Conservation (phyloP, 1,140 invertebrate genomes). For the Zaprionus taronus region DNA sequence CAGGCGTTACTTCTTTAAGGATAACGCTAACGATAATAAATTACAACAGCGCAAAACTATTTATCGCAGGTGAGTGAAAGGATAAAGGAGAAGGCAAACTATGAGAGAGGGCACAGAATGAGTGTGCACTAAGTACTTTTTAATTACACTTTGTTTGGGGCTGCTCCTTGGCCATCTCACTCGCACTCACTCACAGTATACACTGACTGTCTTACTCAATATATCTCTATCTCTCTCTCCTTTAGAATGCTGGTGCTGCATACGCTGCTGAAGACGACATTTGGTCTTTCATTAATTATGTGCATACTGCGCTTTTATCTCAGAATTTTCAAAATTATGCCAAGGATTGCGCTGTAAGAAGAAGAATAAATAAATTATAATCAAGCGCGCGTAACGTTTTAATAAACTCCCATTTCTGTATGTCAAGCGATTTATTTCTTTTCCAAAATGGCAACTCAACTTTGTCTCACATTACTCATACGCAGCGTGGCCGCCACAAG, state of each 20-base stretch:
- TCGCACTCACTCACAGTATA: background rate
- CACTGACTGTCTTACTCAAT: conserved; percentile 14
- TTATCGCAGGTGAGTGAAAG: conserved; percentile 81
- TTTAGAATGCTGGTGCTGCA: conserved; percentile 73
- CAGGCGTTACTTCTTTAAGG: conserved; percentile 86
- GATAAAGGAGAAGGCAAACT: conserved; percentile 2
- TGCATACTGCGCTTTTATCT: conserved; percentile 82
- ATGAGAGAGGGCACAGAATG: conserved; percentile 9
- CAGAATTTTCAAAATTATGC: conserved; percentile 77
- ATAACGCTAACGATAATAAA: conserved; percentile 83
- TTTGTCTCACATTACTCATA: conserved; percentile 71
- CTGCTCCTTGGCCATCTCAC: conserved; percentile 20
- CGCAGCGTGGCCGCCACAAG: conserved; percentile 50
- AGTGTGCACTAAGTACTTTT: conserved; percentile 75
- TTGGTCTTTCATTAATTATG: conserved; percentile 83
- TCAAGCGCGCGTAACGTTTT: conserved; percentile 52
- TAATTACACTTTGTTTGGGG: conserved; percentile 83
- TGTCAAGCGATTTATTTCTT: conserved; percentile 35
- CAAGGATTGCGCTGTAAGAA: conserved; percentile 71
- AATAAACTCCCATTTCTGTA: conserved; percentile 55
- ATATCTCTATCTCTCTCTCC: conserved; percentile 5
- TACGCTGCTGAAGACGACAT: conserved; percentile 79
- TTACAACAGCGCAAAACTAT: conserved; percentile 82
- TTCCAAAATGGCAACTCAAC: conserved; percentile 51
- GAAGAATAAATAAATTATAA: conserved; percentile 67